phyloP scores from a whole-genome alignment of 92 coral and sea anemone species.

The Nematostella vectensis region DNA sequence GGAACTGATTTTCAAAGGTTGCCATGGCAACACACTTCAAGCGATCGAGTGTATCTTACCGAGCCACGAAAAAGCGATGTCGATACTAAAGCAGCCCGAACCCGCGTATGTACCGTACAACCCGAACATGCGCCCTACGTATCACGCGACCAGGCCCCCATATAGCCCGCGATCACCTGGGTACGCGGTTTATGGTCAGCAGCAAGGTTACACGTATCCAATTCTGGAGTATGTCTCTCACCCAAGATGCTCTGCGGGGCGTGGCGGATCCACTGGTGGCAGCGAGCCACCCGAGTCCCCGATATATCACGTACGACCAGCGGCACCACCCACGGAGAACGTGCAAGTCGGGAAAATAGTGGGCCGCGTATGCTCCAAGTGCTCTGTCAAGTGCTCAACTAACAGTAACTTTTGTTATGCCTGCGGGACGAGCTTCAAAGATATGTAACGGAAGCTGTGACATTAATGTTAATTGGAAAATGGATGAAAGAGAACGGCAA shows the following conservation, averaged over 20 bases:
- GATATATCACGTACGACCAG: not conserved
- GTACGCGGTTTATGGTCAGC: slow-evolving; percentile 49
- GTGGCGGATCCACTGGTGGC: slow-evolving; percentile 6
- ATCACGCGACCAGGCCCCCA: slow-evolving; percentile 42
- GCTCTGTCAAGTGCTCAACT: slow-evolving; percentile 48
- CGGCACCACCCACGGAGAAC: not conserved
- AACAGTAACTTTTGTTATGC: slow-evolving; percentile 66
- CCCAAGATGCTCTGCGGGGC: slow-evolving; percentile 30
- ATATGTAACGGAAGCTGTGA: no score
- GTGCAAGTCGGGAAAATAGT: slow-evolving; percentile 11
- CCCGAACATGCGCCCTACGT: slow-evolving; percentile 42
- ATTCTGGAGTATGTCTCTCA: slow-evolving; percentile 64
- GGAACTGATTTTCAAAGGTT: slow-evolving; percentile 87
- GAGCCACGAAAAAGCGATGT: slow-evolving; percentile 90
- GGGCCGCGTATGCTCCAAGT: slow-evolving; percentile 68
- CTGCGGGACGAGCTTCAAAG: slow-evolving; percentile 72
- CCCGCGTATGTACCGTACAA: slow-evolving; percentile 42
- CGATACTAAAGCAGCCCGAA: slow-evolving; percentile 46
- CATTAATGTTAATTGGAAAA: no score
- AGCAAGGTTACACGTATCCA: slow-evolving; percentile 51
- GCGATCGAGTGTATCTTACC: slow-evolving; percentile 92
- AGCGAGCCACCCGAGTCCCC: not conserved
- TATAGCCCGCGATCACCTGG: slow-evolving; percentile 44
- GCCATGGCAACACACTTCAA: slow-evolving; percentile 77
- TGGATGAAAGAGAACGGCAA: no score